These are phyloP conservation scores for Lepidurus apus DNA, from an alignment of 1,140 invertebrate species.

Conservation along the genomic window DNA sequence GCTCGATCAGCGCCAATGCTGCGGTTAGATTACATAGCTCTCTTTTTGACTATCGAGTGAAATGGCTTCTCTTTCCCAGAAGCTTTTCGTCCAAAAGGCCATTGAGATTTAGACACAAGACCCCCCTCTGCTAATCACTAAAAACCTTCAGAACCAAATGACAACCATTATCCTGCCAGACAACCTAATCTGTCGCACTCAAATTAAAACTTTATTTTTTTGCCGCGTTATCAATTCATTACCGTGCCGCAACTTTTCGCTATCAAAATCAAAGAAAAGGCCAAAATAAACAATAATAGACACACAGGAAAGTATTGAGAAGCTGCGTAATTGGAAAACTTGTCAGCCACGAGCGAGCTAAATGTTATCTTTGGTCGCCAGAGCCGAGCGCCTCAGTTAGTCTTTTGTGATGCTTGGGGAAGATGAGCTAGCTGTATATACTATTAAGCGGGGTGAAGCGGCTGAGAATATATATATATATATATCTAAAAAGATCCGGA, in stretches of 20 bases:
- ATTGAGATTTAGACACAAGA: not conserved
- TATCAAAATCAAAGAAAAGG: not conserved
- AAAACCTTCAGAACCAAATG: slow-evolving; percentile 11
- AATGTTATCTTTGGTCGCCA: slow-evolving; percentile 19
- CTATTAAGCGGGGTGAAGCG: not conserved
- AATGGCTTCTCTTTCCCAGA: not conserved
- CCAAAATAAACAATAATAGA: not conserved
- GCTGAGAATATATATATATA: not conserved
- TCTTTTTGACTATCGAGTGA: not conserved
- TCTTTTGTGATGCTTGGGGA: not conserved
- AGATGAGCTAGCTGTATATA: not conserved
- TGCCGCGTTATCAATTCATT: slow-evolving; percentile 1
- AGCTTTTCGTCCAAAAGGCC: not conserved
- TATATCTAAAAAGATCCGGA: not conserved
- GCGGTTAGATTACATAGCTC: slow-evolving; percentile 18
- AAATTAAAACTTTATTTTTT: not conserved
- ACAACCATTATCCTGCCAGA: not conserved
- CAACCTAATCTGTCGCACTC: not conserved
- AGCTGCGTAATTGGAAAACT: not conserved
- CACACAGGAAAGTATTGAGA: not conserved
- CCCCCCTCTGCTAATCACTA: not conserved
- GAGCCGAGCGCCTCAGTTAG: not conserved
- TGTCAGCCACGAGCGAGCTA: not conserved
- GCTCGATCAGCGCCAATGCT: not conserved
- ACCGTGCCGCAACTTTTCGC: not conserved